Percentiles rank a stretch among this genome's conserved stretches.
Evolutionary conservation across 2,888 invertebrate genomes (phyloP).

Genomic region (Hyalella azteca): DNA sequence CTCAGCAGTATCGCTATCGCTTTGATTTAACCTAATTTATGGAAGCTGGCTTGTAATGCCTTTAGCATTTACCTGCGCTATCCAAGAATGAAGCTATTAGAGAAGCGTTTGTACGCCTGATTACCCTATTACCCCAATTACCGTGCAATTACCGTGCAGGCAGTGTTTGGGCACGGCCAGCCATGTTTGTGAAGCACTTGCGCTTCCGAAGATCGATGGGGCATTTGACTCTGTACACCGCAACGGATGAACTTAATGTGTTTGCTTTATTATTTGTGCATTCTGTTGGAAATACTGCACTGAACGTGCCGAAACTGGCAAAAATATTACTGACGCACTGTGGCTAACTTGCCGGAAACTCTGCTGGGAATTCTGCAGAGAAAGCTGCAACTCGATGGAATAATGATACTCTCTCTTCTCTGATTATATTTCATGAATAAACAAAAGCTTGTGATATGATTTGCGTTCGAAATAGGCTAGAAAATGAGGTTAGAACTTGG

Average conservation of each 20-base stretch:
- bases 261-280: neutral
- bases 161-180: neutral
- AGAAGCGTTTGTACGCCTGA: constrained; percentile 28
- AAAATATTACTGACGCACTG: no score
- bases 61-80: neutral
- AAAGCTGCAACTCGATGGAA: no score
- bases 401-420: no score
- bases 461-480: no score
- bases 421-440: no score
- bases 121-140: constrained; percentile 12
- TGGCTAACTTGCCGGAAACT: no score
- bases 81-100: constrained; percentile 20
- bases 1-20: neutral
- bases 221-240: neutral
- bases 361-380: no score
- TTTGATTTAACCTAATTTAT: neutral
- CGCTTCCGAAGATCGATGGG: neutral
- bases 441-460: no score
- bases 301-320: no score
- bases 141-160: constrained; percentile 22
- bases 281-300: no score
- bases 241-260: neutral
- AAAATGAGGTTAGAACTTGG: no score
- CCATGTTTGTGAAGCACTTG: constrained; percentile 6
- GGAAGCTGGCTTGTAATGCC: neutral